Percentiles rank a stretch among this genome's conserved stretches.
phyloP scores from a whole-genome alignment of 2,113 vertebrate species.

The Sclerurus mexicanus region DNA sequence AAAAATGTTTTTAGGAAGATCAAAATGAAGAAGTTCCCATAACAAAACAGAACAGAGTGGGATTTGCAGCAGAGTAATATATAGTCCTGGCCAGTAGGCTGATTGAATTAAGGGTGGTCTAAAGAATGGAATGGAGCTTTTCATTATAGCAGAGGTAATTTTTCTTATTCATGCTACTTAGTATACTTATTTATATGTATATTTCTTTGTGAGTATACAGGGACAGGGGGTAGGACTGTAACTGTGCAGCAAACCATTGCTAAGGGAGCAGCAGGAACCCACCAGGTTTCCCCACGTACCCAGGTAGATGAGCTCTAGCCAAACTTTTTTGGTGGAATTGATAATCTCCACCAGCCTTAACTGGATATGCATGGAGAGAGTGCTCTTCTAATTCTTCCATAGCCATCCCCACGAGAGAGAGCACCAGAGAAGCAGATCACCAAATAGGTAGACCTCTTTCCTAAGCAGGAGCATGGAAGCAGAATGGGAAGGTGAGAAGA shows the following conservation, averaged over 20 bases:
- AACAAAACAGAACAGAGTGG: neutral
- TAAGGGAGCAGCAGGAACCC: neutral
- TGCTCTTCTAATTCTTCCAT: neutral
- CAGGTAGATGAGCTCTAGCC: neutral
- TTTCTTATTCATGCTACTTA: neutral
- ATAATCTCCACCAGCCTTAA: neutral
- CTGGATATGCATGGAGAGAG: neutral
- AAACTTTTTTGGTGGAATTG: neutral
- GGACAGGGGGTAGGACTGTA: neutral
- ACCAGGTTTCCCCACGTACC: neutral
- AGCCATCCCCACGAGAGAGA: neutral
- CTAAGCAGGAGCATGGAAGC: neutral
- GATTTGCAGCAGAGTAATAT: neutral
- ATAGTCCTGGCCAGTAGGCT: neutral
- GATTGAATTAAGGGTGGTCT: neutral
- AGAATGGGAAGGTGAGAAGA: neutral
- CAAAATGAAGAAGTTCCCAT: neutral
- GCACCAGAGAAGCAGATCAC: neutral
- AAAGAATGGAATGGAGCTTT: neutral
- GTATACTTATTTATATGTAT: neutral
- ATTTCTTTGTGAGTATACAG: neutral
- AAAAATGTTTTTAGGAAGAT: neutral
- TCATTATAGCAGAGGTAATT: neutral
- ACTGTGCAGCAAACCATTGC: neutral
- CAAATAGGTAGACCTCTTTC: neutral